Conservation (phyloP, 1,140 invertebrate genomes). For the Uloborus diversus region DNA sequence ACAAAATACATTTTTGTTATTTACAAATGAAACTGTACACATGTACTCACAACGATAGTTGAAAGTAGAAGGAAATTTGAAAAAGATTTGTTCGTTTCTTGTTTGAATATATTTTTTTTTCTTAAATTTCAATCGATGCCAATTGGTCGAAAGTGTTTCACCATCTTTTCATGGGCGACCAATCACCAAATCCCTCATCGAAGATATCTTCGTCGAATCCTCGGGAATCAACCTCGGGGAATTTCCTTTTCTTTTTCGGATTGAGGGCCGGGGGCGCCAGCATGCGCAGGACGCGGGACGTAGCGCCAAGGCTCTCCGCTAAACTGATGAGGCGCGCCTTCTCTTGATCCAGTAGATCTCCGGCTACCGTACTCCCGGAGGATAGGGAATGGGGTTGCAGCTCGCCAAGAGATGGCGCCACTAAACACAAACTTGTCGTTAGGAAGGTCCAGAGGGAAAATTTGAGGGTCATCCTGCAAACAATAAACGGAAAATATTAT, state of each 20-base stretch:
- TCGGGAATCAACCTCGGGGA: constrained; percentile 66
- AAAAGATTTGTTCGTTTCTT: constrained; percentile 8
- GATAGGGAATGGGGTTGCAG: constrained; percentile 13
- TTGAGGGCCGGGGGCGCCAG: not conserved
- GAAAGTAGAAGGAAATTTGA: constrained; percentile 7
- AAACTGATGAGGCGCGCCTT: not conserved
- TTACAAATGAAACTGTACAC: too few relatives aligned
- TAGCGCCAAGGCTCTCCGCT: not conserved
- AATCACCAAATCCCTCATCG: constrained; percentile 67
- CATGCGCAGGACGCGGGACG: not conserved
- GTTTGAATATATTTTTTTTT: too few relatives aligned
- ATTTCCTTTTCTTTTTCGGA: constrained; percentile 44
- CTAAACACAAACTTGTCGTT: constrained; percentile 18
- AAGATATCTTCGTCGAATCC: constrained; percentile 69
- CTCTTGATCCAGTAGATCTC: constrained; percentile 15
- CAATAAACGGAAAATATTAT: too few relatives aligned
- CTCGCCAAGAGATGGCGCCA: constrained; percentile 34
- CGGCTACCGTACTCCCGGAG: not conserved
- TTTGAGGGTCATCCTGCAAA: constrained; percentile 24
- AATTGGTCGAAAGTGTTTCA: too few relatives aligned
- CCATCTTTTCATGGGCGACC: constrained; percentile 66
- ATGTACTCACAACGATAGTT: not conserved
- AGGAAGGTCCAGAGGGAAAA: constrained; percentile 15
- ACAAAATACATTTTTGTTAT: too few relatives aligned
- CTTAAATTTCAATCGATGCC: too few relatives aligned